Evolutionary conservation across 2,797 vertebrate species (phyloP).

Genomic region (Acanthurus leucopareius): DNA sequence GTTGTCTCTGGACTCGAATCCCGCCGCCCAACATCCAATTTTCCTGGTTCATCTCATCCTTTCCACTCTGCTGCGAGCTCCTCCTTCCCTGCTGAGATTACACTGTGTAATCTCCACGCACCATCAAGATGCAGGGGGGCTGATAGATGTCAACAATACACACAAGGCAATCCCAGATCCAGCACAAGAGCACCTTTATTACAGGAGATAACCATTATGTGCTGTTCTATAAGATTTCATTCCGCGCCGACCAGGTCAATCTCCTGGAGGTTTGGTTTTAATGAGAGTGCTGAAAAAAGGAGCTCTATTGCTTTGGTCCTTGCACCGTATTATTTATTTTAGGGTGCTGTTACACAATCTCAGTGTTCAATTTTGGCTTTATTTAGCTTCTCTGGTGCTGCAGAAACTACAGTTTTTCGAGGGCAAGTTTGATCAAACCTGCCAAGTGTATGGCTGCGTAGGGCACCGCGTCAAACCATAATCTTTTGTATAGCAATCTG

Average conservation of each 20-base stretch:
- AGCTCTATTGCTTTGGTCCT: slow-evolving; percentile 64
- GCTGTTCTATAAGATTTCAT: slow-evolving; percentile 69
- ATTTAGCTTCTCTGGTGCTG: slow-evolving; percentile 20
- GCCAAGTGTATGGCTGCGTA: slow-evolving; percentile 56
- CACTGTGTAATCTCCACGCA: slow-evolving; percentile 77
- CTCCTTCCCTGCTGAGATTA: slow-evolving; percentile 70
- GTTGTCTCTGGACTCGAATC: slow-evolving; percentile 37
- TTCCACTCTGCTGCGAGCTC: slow-evolving; percentile 50
- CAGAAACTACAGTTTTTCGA: slow-evolving; percentile 27
- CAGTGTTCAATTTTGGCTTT: slow-evolving; percentile 41
- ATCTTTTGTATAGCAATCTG: slow-evolving; percentile 61
- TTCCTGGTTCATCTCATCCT: slow-evolving; percentile 78
- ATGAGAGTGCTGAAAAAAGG: slow-evolving; percentile 45
- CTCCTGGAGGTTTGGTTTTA: slow-evolving; percentile 59
- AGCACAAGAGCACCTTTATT: slow-evolving; percentile 71
- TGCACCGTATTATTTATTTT: slow-evolving; percentile 60
- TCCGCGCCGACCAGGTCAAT: slow-evolving; percentile 72
- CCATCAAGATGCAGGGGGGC: slow-evolving; percentile 75
- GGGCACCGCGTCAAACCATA: slow-evolving; percentile 66
- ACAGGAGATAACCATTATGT: slow-evolving; percentile 73
- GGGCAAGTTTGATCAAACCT: slow-evolving; percentile 10
- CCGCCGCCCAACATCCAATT: slow-evolving; percentile 57
- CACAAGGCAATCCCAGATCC: slow-evolving; percentile 65
- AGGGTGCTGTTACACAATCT: slow-evolving; percentile 45
- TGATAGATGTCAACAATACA: slow-evolving; percentile 80